These are phyloP conservation scores for Pseudomyrmex cubaensis DNA, from an alignment of 1,140 invertebrate genomes.

Conservation along the genomic window DNA sequence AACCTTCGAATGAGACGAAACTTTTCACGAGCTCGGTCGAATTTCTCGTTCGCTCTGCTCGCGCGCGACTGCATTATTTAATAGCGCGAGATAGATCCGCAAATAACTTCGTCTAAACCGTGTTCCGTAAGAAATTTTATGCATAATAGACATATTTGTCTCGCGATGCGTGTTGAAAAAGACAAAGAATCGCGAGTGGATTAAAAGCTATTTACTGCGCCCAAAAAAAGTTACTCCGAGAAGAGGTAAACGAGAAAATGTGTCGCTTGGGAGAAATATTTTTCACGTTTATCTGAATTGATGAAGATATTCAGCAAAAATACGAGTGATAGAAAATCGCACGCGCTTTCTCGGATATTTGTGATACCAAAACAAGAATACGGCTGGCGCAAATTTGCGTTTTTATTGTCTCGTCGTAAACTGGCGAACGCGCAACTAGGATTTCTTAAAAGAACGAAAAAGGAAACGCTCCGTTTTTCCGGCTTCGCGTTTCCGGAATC, in stretches of 20 bases:
- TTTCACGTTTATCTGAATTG: not conserved
- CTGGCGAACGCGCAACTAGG: not conserved
- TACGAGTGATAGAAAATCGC: not conserved
- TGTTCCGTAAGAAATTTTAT: not conserved
- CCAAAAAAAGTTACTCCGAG: not conserved
- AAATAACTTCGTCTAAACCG: slow-evolving; percentile 21
- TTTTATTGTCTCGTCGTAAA: slow-evolving; percentile 63
- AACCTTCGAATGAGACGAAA: slow-evolving; percentile 31
- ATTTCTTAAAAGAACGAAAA: slow-evolving; percentile 8
- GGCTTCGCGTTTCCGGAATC: not conserved
- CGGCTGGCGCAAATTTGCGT: not conserved
- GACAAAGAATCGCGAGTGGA: not conserved
- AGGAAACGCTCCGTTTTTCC: not conserved
- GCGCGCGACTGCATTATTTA: slow-evolving; percentile 40
- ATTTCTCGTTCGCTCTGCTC: slow-evolving; percentile 2
- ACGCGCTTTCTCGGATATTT: not conserved
- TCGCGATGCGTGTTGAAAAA: not conserved
- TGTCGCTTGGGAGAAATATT: not conserved
- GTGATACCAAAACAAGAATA: slow-evolving; percentile 8
- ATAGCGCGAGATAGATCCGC: slow-evolving; percentile 1
- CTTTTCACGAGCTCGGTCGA: not conserved
- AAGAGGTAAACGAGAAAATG: not conserved
- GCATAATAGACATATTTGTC: slow-evolving; percentile 18
- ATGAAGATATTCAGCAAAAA: not conserved
- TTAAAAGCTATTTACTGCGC: not conserved